Conservation (phyloP, 1,140 invertebrate species). For the Procambarus virginalis region DNA sequence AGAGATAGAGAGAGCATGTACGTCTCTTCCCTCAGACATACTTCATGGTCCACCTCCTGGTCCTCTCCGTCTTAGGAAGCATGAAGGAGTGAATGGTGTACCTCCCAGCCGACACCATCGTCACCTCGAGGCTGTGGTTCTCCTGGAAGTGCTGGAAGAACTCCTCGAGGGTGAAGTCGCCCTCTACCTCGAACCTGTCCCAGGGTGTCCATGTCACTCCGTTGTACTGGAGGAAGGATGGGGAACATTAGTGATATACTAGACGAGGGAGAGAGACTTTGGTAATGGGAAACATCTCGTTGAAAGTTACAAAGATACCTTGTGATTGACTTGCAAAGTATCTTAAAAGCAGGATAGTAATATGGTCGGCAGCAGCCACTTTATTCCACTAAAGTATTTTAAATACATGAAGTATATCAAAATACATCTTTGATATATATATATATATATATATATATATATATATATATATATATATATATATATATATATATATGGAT, state of each 20-base stretch:
- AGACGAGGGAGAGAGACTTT: no score
- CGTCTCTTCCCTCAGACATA: slow-evolving; percentile 27
- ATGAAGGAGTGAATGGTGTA: slow-evolving; percentile 99
- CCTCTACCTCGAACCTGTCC: slow-evolving; percentile 97
- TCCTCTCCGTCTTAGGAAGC: slow-evolving; percentile 89
- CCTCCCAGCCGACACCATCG: slow-evolving; percentile 98
- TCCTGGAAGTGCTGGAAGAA: slow-evolving; percentile 96
- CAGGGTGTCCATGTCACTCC: slow-evolving; percentile 96
- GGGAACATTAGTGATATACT: no score
- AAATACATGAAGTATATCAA: no score
- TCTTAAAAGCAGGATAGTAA: neutral
- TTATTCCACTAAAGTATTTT: no score
- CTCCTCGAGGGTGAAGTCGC: slow-evolving; percentile 93
- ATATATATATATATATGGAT: no score
- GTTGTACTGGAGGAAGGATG: slow-evolving; percentile 80
- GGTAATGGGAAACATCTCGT: no score
- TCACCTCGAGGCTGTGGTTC: slow-evolving; percentile 92
- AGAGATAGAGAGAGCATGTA: neutral
- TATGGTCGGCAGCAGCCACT: neutral
- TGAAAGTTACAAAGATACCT: no score
- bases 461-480: no score
- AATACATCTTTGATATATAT: no score
- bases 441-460: no score
- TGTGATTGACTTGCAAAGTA: neutral
- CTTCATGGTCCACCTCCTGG: slow-evolving; percentile 86